phyloP scores from a whole-genome alignment of 2,888 invertebrate species.

The Tipula helvola region DNA sequence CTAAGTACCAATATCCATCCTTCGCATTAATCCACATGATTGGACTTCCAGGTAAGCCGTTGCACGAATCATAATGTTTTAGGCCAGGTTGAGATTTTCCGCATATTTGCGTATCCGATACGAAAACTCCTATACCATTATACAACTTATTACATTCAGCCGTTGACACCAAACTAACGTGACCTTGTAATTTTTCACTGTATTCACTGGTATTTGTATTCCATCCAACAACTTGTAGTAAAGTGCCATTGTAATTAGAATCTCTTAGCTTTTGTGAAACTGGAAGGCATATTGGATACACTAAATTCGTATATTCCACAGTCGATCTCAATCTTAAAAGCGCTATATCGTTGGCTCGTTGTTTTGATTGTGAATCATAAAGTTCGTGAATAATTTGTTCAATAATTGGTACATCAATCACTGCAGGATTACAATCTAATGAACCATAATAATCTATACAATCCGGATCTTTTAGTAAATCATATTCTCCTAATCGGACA shows the following conservation, averaged over 20 bases:
- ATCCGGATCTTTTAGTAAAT: constrained; percentile 25
- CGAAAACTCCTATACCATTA: constrained; percentile 32
- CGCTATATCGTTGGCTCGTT: neutral
- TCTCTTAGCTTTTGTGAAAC: constrained; percentile 21
- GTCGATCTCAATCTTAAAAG: constrained; percentile 25
- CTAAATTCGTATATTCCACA: constrained; percentile 46
- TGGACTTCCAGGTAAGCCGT: constrained; percentile 52
- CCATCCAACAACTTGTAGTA: constrained; percentile 47
- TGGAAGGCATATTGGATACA: constrained; percentile 50
- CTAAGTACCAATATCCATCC: constrained; percentile 34
- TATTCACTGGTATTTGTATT: constrained; percentile 43
- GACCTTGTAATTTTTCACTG: constrained; percentile 42
- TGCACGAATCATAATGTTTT: constrained; percentile 26
- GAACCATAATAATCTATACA: constrained; percentile 27
- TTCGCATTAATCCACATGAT: constrained; percentile 36
- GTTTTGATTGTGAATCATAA: neutral
- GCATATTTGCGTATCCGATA: constrained; percentile 44
- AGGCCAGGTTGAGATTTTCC: constrained; percentile 23
- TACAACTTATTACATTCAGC: constrained; percentile 43
- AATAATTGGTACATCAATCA: neutral
- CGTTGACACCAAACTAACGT: constrained; percentile 18
- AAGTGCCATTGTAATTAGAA: constrained; percentile 29
- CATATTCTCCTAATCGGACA: constrained; percentile 17
- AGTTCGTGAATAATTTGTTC: neutral
- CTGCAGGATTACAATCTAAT: constrained; percentile 23